phyloP scores from a whole-genome alignment of 1,140 invertebrate genomes.

The Myzus persicae region DNA sequence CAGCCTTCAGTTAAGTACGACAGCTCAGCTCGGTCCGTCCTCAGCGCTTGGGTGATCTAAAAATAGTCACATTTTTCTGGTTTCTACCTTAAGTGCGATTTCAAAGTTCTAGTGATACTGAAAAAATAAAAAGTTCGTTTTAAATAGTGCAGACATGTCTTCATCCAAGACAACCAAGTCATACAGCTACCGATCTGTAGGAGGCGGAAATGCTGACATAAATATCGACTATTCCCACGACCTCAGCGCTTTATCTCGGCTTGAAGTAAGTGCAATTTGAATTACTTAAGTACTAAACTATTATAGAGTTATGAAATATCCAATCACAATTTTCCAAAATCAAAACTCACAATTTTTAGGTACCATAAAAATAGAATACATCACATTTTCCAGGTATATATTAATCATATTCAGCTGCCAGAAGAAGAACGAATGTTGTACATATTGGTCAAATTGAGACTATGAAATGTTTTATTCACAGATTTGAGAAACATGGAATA shows the following conservation, averaged over 20 bases:
- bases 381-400: conserved; percentile 43
- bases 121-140: conserved; percentile 34
- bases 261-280: conserved; percentile 79
- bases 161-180: conserved; percentile 78
- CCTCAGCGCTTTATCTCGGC: conserved; percentile 87
- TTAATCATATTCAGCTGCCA: conserved; percentile 40
- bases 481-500: conserved; percentile 17
- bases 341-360: background rate
- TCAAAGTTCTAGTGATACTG: conserved; percentile 31
- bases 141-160: conserved; percentile 57
- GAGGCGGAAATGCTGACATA: conserved; percentile 80
- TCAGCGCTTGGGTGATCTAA: conserved; percentile 46
- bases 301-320: background rate
- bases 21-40: conserved; percentile 48
- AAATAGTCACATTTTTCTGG: conserved; percentile 41
- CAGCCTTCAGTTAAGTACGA: conserved; percentile 56
- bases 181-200: conserved; percentile 85
- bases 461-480: conserved; percentile 2
- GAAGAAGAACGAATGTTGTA: conserved; percentile 48
- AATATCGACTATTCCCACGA: conserved; percentile 93
- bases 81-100: conserved; percentile 24
- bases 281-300: background rate
- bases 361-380: conserved; percentile 46
- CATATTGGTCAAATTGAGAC: background rate
- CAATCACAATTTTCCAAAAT: background rate